Evolutionary conservation across 2,888 invertebrate genomes (phyloP), one percentile per base, ranked within the genome.

Genomic region (Ichneumoninae sp.): DNA sequence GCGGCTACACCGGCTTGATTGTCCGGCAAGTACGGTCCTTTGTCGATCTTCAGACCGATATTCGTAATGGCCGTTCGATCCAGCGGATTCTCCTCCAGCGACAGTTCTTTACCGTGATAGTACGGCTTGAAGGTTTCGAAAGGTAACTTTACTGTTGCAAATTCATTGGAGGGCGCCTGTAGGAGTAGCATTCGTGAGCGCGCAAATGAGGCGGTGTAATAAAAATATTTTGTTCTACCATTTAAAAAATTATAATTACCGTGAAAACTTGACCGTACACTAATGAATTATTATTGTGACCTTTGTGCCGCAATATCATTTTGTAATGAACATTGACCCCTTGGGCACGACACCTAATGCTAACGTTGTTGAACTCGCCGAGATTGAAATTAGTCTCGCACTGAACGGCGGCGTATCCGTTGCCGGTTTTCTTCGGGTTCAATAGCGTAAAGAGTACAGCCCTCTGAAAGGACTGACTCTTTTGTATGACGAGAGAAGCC

Each of bases 1-100:
- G 93, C 92, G 5, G 94, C 93, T 7, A 93, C 92, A 3, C 94
- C 94, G n/a, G 91, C 88, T 86, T 94, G 94, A 89, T 94, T 94
- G 70, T 91, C 92, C 54, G 92, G 92, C 30, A 93, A 89, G 86
- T 94, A 94, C 16, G 93, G 93, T 33, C 94, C 94, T 76, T 94
- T 94, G 85, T 93, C 94, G 6, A 94, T 91, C 90, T 94, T 94
- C 10, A 94, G 87, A 26, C 93, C 94, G 77, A 94, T 90, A 72
- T 89, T 92, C 16, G 94, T 94, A 52, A 94, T 93, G 6, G 92
- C 87, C 2, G 91, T 87, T 74, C 85, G 87, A 85, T 94, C 94
- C 76, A 94, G 89, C 10, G 93, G 92, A 86, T 94, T 91, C 3
- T 92, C 87, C 44, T 90, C 89, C 50, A 91, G 81, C 5, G 90